Evolutionary conservation across 2,113 vertebrate species (phyloP), one percentile per base, ranked within the genome.

Genomic region (Eclectus roratus): DNA sequence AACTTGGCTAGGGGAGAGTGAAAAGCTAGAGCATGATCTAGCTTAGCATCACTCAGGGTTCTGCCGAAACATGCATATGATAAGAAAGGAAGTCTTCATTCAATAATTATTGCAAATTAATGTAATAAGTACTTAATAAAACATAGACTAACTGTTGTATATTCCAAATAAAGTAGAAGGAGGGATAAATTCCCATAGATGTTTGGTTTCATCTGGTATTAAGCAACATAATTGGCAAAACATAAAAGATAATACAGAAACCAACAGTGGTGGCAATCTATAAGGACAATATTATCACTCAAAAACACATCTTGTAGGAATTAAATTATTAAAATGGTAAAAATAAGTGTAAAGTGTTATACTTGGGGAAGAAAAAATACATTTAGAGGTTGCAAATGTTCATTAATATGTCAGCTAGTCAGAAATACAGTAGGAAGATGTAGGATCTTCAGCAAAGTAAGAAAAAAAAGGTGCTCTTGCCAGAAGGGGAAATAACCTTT

Each of bases 381-480:
- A 61, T 28, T 0, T 58, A 49, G 12, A 83, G 8, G 17, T 68
- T 58, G 13, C 2, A 92, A 83, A 58, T 52, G 8, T 76, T 76
- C 56, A 31, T 37, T 80, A 55, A 29, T 31, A 55, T 46, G 9
- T 23, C 46, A 61, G 13, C n/a, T 33, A 71, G 13, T 39, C 39
- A 71, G 33, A 71, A 68, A 68, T 44, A 27, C 3, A 72, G 10
- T 16, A 58, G 18, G 12, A 80, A 77, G 18, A 9, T 35, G 8
- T 64, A 44, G 4, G 21, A 56, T 61, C 25, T 86, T 63, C 27
- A 35, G 15, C 9, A 78, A 21, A 69, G 4, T 11, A 53, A 5
- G 6, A 11, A 18, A 24, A 13, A 13, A 2, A 27, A 44, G 13
- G 8, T 31, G 2, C 4, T 65, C n/a, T 69, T 1, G 1, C 21